These are phyloP conservation scores for Belonocnema kinseyi DNA, from an alignment of 1,140 invertebrate genomes.

Conservation along the genomic window DNA sequence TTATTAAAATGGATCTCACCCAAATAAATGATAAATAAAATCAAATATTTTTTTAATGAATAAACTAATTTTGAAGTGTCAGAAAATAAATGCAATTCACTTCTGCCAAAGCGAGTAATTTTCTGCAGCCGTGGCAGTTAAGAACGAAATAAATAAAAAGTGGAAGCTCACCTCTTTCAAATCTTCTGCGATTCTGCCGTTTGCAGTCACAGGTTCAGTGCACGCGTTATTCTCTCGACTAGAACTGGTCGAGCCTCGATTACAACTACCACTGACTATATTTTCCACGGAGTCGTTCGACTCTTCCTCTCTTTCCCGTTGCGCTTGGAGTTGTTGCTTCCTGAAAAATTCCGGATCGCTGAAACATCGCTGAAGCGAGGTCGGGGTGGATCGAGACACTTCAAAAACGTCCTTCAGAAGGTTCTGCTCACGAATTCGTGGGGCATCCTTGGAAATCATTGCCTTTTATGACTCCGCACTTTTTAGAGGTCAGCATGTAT, in stretches of 20 bases:
- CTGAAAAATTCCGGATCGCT: slow-evolving; percentile 66
- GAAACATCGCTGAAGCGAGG: slow-evolving; percentile 64
- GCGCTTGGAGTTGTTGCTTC: slow-evolving; percentile 54
- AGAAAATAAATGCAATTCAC: too few species aligned
- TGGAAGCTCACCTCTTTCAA: slow-evolving; percentile 48
- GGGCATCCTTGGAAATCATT: slow-evolving; percentile 68
- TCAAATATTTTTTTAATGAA: too few species aligned
- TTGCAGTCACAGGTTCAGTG: slow-evolving; percentile 54
- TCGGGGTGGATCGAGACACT: slow-evolving; percentile 60
- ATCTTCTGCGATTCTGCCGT: slow-evolving; percentile 53
- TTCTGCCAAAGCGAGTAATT: slow-evolving; percentile 30
- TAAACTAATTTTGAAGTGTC: too few species aligned
- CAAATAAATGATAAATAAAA: too few species aligned
- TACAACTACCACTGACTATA: slow-evolving; percentile 40
- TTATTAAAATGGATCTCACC: too few species aligned
- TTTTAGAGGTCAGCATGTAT: neutral
- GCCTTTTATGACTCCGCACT: neutral
- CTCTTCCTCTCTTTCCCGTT: slow-evolving; percentile 41
- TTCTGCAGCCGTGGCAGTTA: slow-evolving; percentile 37
- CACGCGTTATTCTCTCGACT: slow-evolving; percentile 59
- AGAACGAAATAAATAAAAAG: slow-evolving; percentile 63
- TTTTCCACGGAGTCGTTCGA: slow-evolving; percentile 42
- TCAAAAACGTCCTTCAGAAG: slow-evolving; percentile 52
- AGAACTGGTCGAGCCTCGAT: slow-evolving; percentile 57
- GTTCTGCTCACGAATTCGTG: slow-evolving; percentile 64